Evolutionary conservation across 2,113 vertebrate genomes (phyloP).

Genomic region (Dasyprocta punctata): DNA sequence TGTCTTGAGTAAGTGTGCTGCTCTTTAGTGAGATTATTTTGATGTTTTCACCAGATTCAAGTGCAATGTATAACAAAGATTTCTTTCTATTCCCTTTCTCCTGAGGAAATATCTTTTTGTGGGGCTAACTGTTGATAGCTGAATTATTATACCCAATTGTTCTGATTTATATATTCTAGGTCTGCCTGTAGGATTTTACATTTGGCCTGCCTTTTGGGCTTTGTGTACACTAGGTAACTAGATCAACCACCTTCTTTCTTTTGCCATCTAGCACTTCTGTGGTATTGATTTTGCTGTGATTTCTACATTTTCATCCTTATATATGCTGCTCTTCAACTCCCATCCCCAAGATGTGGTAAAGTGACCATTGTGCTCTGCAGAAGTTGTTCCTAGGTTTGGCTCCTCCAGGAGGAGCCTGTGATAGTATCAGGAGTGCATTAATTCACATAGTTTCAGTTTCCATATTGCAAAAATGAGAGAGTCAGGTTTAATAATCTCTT

Average conservation of each 20-base stretch:
- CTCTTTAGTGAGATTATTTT: conserved; percentile 88
- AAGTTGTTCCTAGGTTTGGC: neutral
- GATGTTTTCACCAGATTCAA: conserved; percentile 85
- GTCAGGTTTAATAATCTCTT: neutral
- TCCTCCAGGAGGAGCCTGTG: neutral
- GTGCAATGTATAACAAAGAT: conserved; percentile 82
- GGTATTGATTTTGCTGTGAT: neutral
- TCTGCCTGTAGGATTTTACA: conserved; percentile 63
- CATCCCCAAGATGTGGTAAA: neutral
- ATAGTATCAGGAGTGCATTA: neutral
- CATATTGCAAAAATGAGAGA: neutral
- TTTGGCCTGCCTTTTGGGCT: conserved; percentile 49
- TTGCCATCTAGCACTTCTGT: neutral
- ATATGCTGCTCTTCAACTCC: neutral
- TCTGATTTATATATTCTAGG: conserved; percentile 77
- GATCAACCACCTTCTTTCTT: neutral
- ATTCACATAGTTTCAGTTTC: conserved; percentile 1
- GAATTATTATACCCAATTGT: conserved; percentile 78
- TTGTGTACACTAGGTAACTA: neutral
- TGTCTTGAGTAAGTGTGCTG: conserved; percentile 83
- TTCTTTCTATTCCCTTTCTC: conserved; percentile 79
- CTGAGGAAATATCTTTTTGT: conserved; percentile 83
- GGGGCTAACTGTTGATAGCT: conserved; percentile 78
- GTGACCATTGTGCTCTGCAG: neutral
- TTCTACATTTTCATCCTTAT: neutral